Base-by-base conservation (phyloP, 1,140 invertebrate genomes). In the Brachionus calyciflorus region DNA sequence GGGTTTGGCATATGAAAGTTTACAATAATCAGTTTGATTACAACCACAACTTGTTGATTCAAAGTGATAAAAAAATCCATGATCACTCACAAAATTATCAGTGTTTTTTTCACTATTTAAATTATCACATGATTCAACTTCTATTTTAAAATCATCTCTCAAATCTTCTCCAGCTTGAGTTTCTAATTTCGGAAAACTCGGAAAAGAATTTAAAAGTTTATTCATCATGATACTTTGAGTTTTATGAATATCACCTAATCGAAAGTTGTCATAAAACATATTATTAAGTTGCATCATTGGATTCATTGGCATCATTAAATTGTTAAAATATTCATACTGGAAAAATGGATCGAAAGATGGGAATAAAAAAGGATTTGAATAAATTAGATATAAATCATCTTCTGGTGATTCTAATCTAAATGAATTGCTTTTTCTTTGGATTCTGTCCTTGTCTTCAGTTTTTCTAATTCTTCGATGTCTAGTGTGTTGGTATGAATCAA, bases 11-110 rank as follows among this genome's bases (percentile, higher is more conserved):
- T 24, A 65, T 3, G 60, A 44, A 1, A 65, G 12, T 44, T 44
- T 41, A 24, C 60, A 65, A 44, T 44, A 41, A 65, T 44, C 30
- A 3, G 60, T 65, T 44, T 65, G 17, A 44, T 65, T 65, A 37
- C 60, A 65, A 26, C 19, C 44, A 65, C 60, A 65, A 10, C 37
- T 65, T 3, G 60, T 24, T 9, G 60, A 65, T 41, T 65, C 60
- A 41, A 24, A 65, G 21, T 65, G 60, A 41, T 44, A 65, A 3
- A 19, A 44, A 44, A 65, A 1, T 30, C 28, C 12, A 65, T 41
- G 41, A 44, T 26, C 12, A 37, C 17, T 37, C 17, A 19, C 12
- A 37, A 17, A 60, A 5, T 37, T 60, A 41, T 60, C 55, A 60
- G 19, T 60, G 30, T 60, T 60, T 60, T 33, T 33, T 17, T 60